Base-by-base conservation (phyloP, 2,888 invertebrate genomes). In the Luffia ferchaultella region DNA sequence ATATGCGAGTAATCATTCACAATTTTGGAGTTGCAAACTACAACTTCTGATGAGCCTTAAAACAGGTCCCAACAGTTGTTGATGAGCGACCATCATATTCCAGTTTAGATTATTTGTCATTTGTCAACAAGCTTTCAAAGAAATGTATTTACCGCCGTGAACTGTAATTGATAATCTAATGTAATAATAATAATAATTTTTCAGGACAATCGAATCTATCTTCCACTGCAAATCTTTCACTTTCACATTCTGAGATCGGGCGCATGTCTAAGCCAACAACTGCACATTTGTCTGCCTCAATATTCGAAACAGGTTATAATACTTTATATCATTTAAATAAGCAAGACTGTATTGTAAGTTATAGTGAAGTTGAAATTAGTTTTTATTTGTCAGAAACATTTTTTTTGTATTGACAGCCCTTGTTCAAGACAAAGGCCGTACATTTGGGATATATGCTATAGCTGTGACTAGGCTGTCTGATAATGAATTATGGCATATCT, bases 401-500 rank as follows among this genome's bases (percentile, higher is more conserved):
- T 20, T 40, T 16, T 18, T 18, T 1, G 16, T 50, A 40, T 54
- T 63, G 62, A 50, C 56, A 87, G 93, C 93, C 43, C 85, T 94
- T 49, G 91, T 93, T 1, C 91, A 90, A 67, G 94, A 95, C 59
- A 90, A 91, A 57, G 93, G 94, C 1, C 92, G 92, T 63, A 89
- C 93, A 0, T 96, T 93, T 67, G 95, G 95, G 0, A 93, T 96
- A 51, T 96, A 96, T 70, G 93, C 94, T 0, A 90, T 96, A 49
- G 89, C 92, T 15, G 94, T 96, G 0, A 89, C 87, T 1, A 87
- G 92, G 57, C 82, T 85, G 17, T 73, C 89, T 15, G 87, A 88
- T 18, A 89, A 90, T 12, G 93, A 93, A 60, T 88, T 91, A 54
- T 97, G 96, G 95, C 95, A 96, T 65, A 93, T 97, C 53, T 95